Evolutionary conservation across 2,797 vertebrate genomes (phyloP), one percentile per base, ranked within the genome.

Genomic region (Gephyroberyx darwinii): DNA sequence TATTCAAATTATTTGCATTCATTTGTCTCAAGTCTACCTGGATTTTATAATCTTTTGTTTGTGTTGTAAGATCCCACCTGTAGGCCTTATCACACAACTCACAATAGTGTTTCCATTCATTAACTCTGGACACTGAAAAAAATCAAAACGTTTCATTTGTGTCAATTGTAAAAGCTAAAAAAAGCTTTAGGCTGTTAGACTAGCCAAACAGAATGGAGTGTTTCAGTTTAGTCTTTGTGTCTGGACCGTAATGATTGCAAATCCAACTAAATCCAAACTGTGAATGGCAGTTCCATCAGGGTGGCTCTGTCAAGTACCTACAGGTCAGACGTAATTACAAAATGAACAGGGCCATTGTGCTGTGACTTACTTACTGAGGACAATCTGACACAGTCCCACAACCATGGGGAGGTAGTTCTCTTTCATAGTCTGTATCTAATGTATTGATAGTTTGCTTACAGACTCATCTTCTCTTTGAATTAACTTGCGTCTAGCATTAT

Each of bases 281-380:
- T 82, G 81, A 87, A 83, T 78, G 26, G 74, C 77, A 57, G 78
- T 58, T 72, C 61, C 62, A 60, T 69, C 65, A 45, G 74, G 60
- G 81, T 54, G 80, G 67, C 73, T 82, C 50, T 66, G 80, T 80
- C 70, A 56, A 86, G 82, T 83, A 80, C 78, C 71, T 81, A 72
- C 86, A 84, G 88, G 83, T 90, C 87, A 79, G 59, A 72, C 73
- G 58, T 74, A 82, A 80, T 91, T 81, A 86, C 69, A 50, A 86
- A 74, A 83, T 71, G 60, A 89, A 85, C 80, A 76, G 68, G 43
- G 54, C 77, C 68, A 82, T 85, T 88, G 81, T 81, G 80, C 73
- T 77, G 69, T 30, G 67, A 77, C 57, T 77, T 77, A 77, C 57
- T 77, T 77, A 81, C 65, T 66, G 56, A 74, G 75, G 72, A 67